These are phyloP conservation scores for Buceros bicornis DNA, from an alignment of 2,797 vertebrate species.

Conservation along the genomic window DNA sequence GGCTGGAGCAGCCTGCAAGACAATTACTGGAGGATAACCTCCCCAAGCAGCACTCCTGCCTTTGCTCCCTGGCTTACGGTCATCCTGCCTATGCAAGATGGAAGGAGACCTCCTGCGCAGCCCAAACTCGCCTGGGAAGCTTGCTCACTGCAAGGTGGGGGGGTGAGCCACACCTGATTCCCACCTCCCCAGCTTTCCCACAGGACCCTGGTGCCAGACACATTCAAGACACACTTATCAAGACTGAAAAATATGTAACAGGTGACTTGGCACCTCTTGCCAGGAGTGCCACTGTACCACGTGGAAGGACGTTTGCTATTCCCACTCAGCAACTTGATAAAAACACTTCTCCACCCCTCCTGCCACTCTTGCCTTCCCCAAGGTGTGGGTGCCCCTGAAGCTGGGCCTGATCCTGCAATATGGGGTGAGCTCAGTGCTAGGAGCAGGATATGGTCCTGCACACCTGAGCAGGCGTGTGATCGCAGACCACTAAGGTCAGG, in stretches of 20 bases:
- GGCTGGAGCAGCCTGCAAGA: background rate
- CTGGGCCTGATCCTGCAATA: background rate
- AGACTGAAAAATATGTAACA: background rate
- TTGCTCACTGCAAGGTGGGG: fast-evolving
- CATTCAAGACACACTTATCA: background rate
- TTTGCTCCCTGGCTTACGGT: background rate
- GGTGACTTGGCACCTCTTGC: background rate
- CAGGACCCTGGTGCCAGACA: background rate
- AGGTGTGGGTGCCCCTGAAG: background rate
- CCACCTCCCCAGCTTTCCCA: background rate
- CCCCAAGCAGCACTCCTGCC: background rate
- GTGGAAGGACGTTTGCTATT: background rate
- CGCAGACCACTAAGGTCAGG: background rate
- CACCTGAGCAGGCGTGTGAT: fast-evolving
- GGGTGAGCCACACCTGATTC: background rate
- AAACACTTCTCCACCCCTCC: background rate
- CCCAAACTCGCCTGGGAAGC: background rate
- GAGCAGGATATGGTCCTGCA: background rate
- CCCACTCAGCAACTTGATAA: background rate
- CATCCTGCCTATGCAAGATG: background rate
- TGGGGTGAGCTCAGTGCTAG: fast-evolving
- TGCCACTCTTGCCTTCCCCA: background rate
- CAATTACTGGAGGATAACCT: background rate
- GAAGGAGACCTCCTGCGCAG: background rate
- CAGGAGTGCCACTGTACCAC: fast-evolving